Percentiles rank a stretch among this genome's conserved stretches.
Conservation (phyloP, 2,888 invertebrate genomes). For the Perdita meconis region DNA sequence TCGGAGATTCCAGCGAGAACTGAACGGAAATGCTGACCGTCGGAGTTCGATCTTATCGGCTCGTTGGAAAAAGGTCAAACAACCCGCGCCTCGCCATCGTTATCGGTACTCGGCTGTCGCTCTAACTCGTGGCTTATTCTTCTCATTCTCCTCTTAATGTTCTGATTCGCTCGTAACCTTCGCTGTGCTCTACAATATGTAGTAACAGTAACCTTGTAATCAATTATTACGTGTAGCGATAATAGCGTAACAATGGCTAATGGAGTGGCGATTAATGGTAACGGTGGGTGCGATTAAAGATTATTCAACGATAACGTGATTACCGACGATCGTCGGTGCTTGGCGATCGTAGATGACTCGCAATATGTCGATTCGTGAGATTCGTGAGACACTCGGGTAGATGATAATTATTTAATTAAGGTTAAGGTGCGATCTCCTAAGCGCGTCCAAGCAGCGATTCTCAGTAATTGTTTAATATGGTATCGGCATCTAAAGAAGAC, state of each 20-base stretch:
- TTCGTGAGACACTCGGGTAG: too few relatives aligned
- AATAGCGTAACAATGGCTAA: slow-evolving; percentile 61
- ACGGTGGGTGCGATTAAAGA: slow-evolving; percentile 50
- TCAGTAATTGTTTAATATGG: too few relatives aligned
- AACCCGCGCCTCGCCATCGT: slow-evolving; percentile 54
- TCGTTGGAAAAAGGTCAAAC: slow-evolving; percentile 17
- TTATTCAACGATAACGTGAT: slow-evolving; percentile 40
- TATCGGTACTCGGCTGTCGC: slow-evolving; percentile 65
- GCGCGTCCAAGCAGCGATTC: too few relatives aligned
- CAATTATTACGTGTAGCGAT: slow-evolving; percentile 52
- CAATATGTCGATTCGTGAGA: too few relatives aligned
- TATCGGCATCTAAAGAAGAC: too few relatives aligned
- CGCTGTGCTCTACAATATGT: slow-evolving; percentile 46
- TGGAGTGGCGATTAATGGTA: slow-evolving; percentile 52
- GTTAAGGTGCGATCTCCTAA: too few relatives aligned
- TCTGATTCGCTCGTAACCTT: slow-evolving; percentile 32
- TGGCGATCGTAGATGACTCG: slow-evolving; percentile 21
- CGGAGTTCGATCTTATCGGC: slow-evolving; percentile 18
- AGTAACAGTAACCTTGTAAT: slow-evolving; percentile 51
- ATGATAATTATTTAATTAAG: too few relatives aligned
- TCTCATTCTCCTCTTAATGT: neutral
- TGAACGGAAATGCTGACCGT: neutral
- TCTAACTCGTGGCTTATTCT: neutral
- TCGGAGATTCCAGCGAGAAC: slow-evolving; percentile 1
- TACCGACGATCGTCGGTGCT: slow-evolving; percentile 37